phyloP scores from a whole-genome alignment of 2,888 invertebrate genomes.

The Dorcus parallelipipedus region DNA sequence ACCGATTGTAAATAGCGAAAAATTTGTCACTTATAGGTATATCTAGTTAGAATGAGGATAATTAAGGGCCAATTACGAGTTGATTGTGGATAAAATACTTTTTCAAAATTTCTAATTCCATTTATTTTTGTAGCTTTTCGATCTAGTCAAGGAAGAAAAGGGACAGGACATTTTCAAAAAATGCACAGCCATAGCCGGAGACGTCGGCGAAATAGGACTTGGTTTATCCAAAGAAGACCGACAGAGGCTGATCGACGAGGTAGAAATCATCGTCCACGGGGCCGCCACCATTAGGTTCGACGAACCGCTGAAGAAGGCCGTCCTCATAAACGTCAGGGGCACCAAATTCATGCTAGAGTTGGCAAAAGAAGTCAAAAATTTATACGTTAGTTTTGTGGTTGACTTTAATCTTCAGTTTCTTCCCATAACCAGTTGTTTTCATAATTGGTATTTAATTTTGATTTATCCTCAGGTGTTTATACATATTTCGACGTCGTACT shows the following conservation, averaged over 20 bases:
- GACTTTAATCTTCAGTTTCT: too few species aligned
- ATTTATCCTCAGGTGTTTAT: conserved; percentile 57
- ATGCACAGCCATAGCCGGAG: conserved; percentile 70
- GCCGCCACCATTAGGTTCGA: conserved; percentile 81
- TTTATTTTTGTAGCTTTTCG: conserved; percentile 65
- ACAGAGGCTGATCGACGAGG: conserved; percentile 56
- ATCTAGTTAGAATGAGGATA: too few species aligned
- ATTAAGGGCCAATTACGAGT: too few species aligned
- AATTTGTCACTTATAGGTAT: too few species aligned
- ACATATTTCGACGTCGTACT: conserved; percentile 88
- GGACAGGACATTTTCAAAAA: conserved; percentile 63
- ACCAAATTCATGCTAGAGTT: conserved; percentile 84
- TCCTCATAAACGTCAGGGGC: conserved; percentile 88
- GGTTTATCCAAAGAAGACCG: conserved; percentile 66
- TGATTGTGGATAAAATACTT: neutral
- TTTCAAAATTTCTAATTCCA: neutral
- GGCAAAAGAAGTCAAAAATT: conserved; percentile 71
- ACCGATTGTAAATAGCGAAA: too few species aligned
- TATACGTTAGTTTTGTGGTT: conserved; percentile 55
- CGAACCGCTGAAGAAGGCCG: conserved; percentile 84
- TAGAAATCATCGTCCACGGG: conserved; percentile 82
- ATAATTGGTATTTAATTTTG: neutral
- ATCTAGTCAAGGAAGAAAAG: conserved; percentile 61
- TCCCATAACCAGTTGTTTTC: too few species aligned
- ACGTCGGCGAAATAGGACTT: conserved; percentile 63